Percentiles rank a stretch among this genome's conserved stretches.
These are phyloP conservation scores for Bubalus kerabau DNA, from an alignment of 2,113 vertebrate species.

Conservation along the genomic window DNA sequence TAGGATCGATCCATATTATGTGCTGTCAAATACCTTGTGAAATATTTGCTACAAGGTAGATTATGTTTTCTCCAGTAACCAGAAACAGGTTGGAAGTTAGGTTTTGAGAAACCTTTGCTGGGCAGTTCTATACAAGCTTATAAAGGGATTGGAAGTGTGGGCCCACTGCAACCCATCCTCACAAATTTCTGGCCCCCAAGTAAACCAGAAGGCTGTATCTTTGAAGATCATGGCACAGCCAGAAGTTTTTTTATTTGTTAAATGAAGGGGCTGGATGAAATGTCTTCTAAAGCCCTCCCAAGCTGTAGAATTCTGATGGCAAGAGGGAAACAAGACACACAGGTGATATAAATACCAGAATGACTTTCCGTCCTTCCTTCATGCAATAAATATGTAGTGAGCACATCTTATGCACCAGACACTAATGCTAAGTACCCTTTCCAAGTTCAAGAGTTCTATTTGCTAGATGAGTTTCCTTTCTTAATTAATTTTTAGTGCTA, in stretches of 20 bases:
- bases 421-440: neutral
- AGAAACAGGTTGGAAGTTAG: neutral
- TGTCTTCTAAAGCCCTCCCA: neutral
- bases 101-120: neutral
- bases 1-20: neutral
- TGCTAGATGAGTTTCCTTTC: neutral
- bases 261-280: neutral
- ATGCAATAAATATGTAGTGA: neutral
- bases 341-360: neutral
- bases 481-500: neutral
- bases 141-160: neutral
- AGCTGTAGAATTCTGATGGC: neutral
- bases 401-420: neutral
- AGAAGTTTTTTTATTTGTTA: constrained; percentile 1
- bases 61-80: neutral
- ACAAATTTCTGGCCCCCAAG: neutral
- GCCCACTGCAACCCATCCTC: neutral
- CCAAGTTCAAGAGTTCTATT: neutral
- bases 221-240: neutral
- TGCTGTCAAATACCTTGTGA: neutral
- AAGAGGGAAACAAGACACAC: neutral
- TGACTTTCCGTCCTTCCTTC: neutral
- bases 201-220: neutral
- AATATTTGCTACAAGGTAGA: neutral
- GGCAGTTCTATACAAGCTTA: neutral